Evolutionary conservation across 2,113 vertebrate species (phyloP), one percentile per base, ranked within the genome.

Genomic region (Anarrhichthys ocellatus): DNA sequence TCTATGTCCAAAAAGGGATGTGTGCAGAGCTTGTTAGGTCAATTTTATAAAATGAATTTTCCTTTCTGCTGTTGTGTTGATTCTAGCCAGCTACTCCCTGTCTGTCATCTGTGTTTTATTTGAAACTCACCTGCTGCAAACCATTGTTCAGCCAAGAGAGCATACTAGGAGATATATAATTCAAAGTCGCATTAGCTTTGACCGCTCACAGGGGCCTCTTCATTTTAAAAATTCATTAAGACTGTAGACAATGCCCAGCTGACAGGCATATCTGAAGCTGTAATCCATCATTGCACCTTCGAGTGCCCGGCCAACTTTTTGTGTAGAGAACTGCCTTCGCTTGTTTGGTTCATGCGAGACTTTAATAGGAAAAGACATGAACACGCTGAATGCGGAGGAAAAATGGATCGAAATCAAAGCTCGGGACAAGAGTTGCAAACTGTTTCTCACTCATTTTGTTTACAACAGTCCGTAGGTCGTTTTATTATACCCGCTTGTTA

Each of bases 131-230:
- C 62, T 56, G 52, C n/a, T 66, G 40, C 70, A 24, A n/a, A 67
- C 46, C 40, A 59, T 76, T 75, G 58, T 80, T 79, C 24, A 67
- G 44, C 7, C 0, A 40, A 71, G 73, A 73, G 73, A 29, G 38
- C 48, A 67, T 52, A 61, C 13, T 13, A 62, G 48, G 38, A 70
- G 56, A 77, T 76, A 1, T 80, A 82, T 83, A 77, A 88, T 90
- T 92, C 76, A 81, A 70, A 83, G 75, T 80, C 63, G 0, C 80
- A 80, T 86, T 87, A 84, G 66, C 61, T 89, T 81, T 82, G 77
- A 88, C 77, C 6, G 17, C 77, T 87, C 84, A 81, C 78, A 42
- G 61, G 83, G 74, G 81, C 76, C 76, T 77, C 68, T 80, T 88
- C 72, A 64, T 79, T 89, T 68, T 50, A 87, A 89, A 87, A 71